Evolutionary conservation across 2,113 vertebrate species (phyloP).

Genomic region (Eurystomus gularis): DNA sequence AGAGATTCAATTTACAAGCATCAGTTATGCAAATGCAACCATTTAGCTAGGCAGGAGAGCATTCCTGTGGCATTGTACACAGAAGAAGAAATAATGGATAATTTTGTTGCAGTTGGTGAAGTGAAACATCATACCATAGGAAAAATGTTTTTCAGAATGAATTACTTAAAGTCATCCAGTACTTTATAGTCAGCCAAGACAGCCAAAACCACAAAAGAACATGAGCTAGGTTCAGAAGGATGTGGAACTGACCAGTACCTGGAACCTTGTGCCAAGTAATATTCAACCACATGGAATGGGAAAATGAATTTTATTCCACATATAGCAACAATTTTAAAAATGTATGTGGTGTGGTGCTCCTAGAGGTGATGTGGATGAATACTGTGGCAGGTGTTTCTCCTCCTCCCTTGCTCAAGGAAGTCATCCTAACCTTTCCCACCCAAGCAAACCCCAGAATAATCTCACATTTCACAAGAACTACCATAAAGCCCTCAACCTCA

Average conservation of each 20-base stretch:
- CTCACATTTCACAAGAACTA: neutral
- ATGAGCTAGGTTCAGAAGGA: neutral
- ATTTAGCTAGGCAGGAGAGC: neutral
- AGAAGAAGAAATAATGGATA: neutral
- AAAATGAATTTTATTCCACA: neutral
- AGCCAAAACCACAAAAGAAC: neutral
- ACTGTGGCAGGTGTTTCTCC: neutral
- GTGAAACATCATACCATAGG: neutral
- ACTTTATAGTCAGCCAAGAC: accelerated
- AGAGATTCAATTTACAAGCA: constrained; percentile 9
- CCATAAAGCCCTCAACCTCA: neutral
- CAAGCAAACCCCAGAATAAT: neutral
- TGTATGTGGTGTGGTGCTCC: neutral
- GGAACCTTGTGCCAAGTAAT: neutral
- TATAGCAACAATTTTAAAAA: neutral
- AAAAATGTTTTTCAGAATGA: neutral
- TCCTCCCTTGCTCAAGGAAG: neutral
- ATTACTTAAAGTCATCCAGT: neutral
- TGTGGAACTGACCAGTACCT: neutral
- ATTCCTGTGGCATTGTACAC: neutral
- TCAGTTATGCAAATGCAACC: neutral
- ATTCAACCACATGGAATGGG: neutral
- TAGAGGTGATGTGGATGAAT: neutral
- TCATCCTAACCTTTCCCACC: neutral
- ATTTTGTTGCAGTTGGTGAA: neutral